Conservation (phyloP, 1,140 invertebrate genomes). For the Tribolium madens region DNA sequence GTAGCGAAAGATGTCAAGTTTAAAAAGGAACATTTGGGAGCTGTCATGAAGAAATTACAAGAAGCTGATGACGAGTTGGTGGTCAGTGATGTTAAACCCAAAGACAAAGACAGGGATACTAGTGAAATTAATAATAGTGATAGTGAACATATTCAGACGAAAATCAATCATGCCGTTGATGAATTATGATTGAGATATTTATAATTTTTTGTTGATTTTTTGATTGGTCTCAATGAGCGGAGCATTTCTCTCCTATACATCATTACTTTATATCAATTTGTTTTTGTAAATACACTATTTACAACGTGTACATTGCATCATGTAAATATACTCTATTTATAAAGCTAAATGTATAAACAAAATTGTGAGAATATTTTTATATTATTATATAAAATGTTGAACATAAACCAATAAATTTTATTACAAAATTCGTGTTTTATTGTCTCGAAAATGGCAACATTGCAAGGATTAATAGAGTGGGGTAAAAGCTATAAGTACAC, state of each 20-base stretch:
- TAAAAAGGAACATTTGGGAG: slow-evolving; percentile 31
- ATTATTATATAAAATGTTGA: slow-evolving; percentile 43
- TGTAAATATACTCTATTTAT: slow-evolving; percentile 40
- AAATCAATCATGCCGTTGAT: slow-evolving; percentile 39
- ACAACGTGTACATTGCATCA: slow-evolving; percentile 25
- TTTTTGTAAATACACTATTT: slow-evolving; percentile 32
- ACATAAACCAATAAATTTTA: slow-evolving; percentile 39
- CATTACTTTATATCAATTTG: slow-evolving; percentile 22
- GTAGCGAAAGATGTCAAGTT: slow-evolving; percentile 30
- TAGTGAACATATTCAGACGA: slow-evolving; percentile 41
- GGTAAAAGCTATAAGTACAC: too few relatives aligned
- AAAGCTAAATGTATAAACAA: slow-evolving; percentile 26
- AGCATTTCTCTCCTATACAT: slow-evolving; percentile 9
- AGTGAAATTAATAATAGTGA: slow-evolving; percentile 42
- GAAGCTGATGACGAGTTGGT: slow-evolving; percentile 31
- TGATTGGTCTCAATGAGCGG: slow-evolving; percentile 16
- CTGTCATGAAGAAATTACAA: not conserved
- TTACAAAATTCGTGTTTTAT: not conserved
- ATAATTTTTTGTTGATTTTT: slow-evolving; percentile 39
- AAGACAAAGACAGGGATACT: slow-evolving; percentile 3
- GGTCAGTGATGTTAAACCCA: slow-evolving; percentile 4
- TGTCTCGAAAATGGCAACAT: too few relatives aligned
- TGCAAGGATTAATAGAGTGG: too few relatives aligned
- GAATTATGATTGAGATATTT: slow-evolving; percentile 41
- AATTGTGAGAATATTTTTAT: slow-evolving; percentile 44